Conservation (phyloP, 2,888 invertebrate species). For the Ophioninae sp. region DNA sequence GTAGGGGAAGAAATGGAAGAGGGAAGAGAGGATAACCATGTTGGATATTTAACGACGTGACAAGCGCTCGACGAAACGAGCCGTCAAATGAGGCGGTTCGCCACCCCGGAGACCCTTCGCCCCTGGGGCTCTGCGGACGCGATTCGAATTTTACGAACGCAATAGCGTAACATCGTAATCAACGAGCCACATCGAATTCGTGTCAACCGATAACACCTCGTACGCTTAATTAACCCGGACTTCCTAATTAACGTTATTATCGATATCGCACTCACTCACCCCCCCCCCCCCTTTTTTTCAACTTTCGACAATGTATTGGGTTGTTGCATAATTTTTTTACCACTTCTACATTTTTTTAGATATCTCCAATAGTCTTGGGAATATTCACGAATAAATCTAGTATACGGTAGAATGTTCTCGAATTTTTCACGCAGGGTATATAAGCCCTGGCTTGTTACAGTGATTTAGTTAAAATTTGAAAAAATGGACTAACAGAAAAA, state of each 20-base stretch:
- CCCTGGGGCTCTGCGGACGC: slow-evolving; percentile 22
- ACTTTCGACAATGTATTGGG: not conserved
- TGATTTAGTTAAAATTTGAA: no score
- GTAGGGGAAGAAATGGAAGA: not conserved
- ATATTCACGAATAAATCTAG: no score
- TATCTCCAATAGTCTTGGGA: no score
- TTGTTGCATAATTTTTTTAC: no score
- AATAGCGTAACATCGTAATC: slow-evolving; percentile 47
- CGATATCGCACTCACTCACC: not conserved
- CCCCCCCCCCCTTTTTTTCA: no score
- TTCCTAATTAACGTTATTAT: slow-evolving; percentile 24
- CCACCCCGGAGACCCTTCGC: slow-evolving; percentile 43
- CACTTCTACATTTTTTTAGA: not conserved
- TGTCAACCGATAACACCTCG: slow-evolving; percentile 32
- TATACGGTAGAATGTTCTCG: no score
- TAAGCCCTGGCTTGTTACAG: no score
- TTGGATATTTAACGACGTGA: slow-evolving; percentile 61
- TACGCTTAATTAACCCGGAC: slow-evolving; percentile 14
- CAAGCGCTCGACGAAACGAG: slow-evolving; percentile 61
- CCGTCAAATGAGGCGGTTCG: slow-evolving; percentile 56
- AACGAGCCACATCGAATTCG: slow-evolving; percentile 21
- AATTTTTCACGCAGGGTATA: no score
- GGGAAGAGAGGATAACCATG: slow-evolving; percentile 43
- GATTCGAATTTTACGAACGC: slow-evolving; percentile 57
- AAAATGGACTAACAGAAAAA: no score